These are phyloP conservation scores for Pachycephala philippinensis DNA, from an alignment of 2,113 vertebrate genomes.

Conservation along the genomic window DNA sequence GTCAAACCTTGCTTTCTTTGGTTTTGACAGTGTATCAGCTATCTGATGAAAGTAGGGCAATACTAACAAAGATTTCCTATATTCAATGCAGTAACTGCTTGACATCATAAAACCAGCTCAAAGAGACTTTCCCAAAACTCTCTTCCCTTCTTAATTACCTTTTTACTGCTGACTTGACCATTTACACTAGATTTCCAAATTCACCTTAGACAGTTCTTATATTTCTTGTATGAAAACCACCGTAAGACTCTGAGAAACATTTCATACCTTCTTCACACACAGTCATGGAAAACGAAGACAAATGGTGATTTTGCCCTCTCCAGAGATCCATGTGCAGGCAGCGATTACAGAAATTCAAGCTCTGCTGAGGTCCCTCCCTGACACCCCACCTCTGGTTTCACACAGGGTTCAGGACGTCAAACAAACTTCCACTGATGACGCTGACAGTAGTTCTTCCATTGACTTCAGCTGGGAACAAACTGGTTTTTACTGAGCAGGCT, in stretches of 20 bases:
- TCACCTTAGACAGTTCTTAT: not conserved
- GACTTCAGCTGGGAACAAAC: not conserved
- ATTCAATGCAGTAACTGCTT: not conserved
- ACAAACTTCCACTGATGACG: not conserved
- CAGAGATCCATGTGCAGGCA: not conserved
- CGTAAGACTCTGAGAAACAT: not conserved
- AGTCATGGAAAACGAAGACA: not conserved
- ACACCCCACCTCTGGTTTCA: not conserved
- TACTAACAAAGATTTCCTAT: not conserved
- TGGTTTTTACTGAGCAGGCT: not conserved
- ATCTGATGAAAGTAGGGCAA: not conserved
- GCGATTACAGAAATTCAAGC: not conserved
- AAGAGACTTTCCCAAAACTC: not conserved
- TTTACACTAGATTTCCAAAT: not conserved
- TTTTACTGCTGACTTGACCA: not conserved
- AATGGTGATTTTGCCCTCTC: not conserved
- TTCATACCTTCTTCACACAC: not conserved
- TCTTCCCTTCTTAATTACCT: not conserved
- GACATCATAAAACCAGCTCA: not conserved
- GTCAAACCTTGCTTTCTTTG: not conserved
- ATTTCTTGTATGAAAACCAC: not conserved
- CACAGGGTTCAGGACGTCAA: not conserved
- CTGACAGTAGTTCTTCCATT: not conserved
- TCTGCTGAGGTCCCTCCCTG: not conserved
- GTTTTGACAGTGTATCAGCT: not conserved